Percentiles rank a stretch among this genome's conserved stretches.
phyloP scores from a whole-genome alignment of 2,888 invertebrate genomes.

The Diarsia mendica region DNA sequence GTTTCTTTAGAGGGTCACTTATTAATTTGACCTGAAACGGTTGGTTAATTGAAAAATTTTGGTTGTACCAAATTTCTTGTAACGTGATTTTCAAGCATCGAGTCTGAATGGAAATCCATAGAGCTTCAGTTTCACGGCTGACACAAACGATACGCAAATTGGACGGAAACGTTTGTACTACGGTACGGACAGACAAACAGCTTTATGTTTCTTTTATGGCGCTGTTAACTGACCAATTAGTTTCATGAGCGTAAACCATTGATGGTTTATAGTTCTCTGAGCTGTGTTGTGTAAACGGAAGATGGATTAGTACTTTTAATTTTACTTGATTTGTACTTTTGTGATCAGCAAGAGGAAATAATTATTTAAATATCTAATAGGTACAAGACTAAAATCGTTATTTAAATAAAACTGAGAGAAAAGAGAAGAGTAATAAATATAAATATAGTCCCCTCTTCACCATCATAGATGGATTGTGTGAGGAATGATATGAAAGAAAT shows the following conservation, averaged over 20 bases:
- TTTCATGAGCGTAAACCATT: constrained; percentile 45
- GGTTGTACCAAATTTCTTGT: neutral
- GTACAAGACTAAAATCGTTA: neutral
- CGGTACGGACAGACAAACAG: constrained; percentile 25
- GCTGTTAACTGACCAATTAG: constrained; percentile 52
- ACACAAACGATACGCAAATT: constrained; percentile 52
- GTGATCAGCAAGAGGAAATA: neutral
- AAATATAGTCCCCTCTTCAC: too few relatives aligned
- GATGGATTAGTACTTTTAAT: neutral
- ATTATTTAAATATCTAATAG: neutral
- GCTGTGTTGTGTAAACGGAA: neutral
- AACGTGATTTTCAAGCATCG: constrained; percentile 3
- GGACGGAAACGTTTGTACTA: constrained; percentile 30
- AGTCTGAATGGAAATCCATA: constrained; percentile 16
- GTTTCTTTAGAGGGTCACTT: constrained; percentile 3
- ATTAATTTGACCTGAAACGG: neutral
- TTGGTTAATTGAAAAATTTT: neutral
- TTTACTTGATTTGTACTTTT: neutral
- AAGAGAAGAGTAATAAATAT: too few relatives aligned
- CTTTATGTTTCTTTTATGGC: constrained; percentile 41
- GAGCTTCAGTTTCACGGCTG: constrained; percentile 13
- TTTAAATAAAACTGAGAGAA: too few relatives aligned
- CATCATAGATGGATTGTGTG: too few relatives aligned
- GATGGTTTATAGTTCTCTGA: constrained; percentile 30
- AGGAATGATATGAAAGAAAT: too few relatives aligned